These are phyloP conservation scores for Pemphigus obesinymphae DNA, from an alignment of 1,140 invertebrate species.

Conservation along the genomic window DNA sequence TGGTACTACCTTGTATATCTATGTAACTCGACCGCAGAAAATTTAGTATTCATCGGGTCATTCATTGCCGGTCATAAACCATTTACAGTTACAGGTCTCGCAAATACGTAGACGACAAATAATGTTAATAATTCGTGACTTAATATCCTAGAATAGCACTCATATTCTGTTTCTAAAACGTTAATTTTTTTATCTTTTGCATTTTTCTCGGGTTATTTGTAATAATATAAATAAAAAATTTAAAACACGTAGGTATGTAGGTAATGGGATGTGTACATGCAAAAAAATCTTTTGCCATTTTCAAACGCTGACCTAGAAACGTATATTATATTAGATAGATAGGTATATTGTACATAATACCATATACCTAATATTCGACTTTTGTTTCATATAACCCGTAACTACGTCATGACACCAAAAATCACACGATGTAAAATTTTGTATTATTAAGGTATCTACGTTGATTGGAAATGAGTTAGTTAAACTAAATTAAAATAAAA, in stretches of 20 bases:
- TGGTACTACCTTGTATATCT: not conserved
- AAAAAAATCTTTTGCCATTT: not conserved
- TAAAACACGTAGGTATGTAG: not conserved
- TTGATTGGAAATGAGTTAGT: too few species aligned
- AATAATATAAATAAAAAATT: not conserved
- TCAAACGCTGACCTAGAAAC: not conserved
- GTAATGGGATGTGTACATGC: too few species aligned
- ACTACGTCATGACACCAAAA: not conserved
- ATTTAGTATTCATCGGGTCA: not conserved
- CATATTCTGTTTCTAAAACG: too few species aligned
- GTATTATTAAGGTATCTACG: too few species aligned
- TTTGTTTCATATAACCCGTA: not conserved
- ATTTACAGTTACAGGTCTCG: slow-evolving; percentile 4
- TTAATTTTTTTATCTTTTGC: too few species aligned
- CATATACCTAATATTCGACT: not conserved
- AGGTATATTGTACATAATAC: too few species aligned
- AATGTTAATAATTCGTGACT: not conserved
- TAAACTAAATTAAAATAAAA: too few species aligned
- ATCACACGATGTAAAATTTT: not conserved
- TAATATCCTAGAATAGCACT: not conserved
- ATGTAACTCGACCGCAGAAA: not conserved
- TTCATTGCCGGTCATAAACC: not conserved
- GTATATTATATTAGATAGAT: not conserved
- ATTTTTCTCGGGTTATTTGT: not conserved
- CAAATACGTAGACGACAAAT: not conserved